A percentile compares a stretch with the other conserved stretches of the same genome.
These are phyloP conservation scores for Dinomys branickii DNA, from an alignment of 2,113 vertebrate genomes.

Conservation along the genomic window DNA sequence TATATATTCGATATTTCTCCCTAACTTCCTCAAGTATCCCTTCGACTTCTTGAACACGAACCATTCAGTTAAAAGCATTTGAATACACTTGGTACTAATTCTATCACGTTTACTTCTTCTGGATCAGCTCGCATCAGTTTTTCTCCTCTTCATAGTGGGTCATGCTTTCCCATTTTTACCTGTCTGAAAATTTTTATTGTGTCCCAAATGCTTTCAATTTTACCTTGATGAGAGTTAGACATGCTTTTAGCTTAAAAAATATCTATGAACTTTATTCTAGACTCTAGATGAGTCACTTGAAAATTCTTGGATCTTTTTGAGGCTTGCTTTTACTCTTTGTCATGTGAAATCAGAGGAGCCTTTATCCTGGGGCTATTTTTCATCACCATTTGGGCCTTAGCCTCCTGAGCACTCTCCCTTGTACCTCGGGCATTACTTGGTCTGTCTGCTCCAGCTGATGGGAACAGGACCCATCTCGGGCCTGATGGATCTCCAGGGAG, in stretches of 20 bases:
- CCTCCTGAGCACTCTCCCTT: too few species aligned
- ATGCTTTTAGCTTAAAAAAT: not conserved
- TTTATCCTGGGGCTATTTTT: not conserved
- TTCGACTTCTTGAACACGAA: not conserved
- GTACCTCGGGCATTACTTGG: fast-evolving
- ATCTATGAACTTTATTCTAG: not conserved
- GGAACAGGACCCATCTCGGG: not conserved
- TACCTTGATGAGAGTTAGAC: not conserved
- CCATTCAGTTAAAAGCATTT: not conserved
- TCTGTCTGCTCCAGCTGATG: not conserved
- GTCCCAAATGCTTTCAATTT: constrained; percentile 25
- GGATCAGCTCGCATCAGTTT: not conserved
- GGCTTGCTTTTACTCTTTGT: not conserved
- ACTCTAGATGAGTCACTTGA: not conserved
- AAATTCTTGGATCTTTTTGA: constrained; percentile 8
- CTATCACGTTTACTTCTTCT: not conserved
- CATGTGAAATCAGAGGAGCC: not conserved
- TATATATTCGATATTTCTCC: not conserved
- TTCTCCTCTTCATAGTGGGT: not conserved
- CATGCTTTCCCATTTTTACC: not conserved
- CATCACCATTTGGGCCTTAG: not conserved
- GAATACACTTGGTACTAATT: not conserved
- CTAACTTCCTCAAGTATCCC: not conserved
- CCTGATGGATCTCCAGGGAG: not conserved
- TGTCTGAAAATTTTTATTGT: not conserved